Percentiles rank a stretch among this genome's conserved stretches.
Conservation (phyloP, 92 coral and sea anemone species). For the Paragorgia papillata region DNA sequence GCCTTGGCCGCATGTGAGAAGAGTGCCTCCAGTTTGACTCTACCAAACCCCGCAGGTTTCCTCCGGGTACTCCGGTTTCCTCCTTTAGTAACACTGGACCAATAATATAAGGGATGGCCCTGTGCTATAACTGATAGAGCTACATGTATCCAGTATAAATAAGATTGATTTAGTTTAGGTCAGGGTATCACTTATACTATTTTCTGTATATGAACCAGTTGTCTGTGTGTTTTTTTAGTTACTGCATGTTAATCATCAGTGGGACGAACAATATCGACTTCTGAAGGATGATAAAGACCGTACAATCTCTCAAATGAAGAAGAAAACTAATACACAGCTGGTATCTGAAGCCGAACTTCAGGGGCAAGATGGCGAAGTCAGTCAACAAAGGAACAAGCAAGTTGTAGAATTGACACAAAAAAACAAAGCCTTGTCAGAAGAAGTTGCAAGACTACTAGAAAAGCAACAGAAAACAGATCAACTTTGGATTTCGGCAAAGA, state of each 20-base stretch:
- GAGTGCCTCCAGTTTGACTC: too few species aligned
- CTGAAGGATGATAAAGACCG: constrained; percentile 31
- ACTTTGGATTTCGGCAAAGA: constrained; percentile 21
- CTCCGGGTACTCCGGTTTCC: too few species aligned
- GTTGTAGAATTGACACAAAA: constrained; percentile 50
- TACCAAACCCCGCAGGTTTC: too few species aligned
- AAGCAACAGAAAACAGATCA: constrained; percentile 52
- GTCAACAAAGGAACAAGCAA: background rate
- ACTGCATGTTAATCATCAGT: constrained; percentile 25
- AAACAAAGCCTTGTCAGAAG: constrained; percentile 71
- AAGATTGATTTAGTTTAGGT: too few species aligned
- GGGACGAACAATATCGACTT: constrained; percentile 33
- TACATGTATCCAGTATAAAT: too few species aligned
- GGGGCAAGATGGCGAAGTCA: background rate
- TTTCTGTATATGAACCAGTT: too few species aligned
- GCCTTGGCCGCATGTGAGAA: too few species aligned
- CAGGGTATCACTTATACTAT: too few species aligned
- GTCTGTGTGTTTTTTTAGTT: too few species aligned
- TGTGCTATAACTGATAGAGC: too few species aligned
- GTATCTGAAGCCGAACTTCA: background rate
- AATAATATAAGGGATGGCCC: too few species aligned
- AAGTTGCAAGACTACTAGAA: constrained; percentile 69
- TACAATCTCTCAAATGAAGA: background rate
- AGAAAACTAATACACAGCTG: background rate
- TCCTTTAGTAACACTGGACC: too few species aligned